phyloP scores from a whole-genome alignment of 2,113 vertebrate genomes.

The Callionymus lyra region DNA sequence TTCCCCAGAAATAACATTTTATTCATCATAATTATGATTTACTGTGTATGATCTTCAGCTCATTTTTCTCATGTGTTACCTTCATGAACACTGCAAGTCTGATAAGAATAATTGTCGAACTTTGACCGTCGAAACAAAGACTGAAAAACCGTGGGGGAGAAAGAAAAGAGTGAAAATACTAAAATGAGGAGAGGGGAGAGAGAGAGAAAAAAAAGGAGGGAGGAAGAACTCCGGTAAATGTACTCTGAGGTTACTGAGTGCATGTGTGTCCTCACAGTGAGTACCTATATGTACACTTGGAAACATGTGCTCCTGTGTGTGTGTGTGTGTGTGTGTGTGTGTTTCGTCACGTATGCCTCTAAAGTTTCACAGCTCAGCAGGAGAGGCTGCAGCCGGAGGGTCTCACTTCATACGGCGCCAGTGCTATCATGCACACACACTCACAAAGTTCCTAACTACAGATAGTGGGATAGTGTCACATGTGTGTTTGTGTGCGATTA shows the following conservation, averaged over 20 bases:
- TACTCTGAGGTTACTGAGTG: slow-evolving; percentile 21
- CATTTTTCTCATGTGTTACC: too few species aligned
- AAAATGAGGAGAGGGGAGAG: not conserved
- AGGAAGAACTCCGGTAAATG: not conserved
- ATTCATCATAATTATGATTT: too few species aligned
- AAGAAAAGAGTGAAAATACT: too few species aligned
- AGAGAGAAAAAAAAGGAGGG: not conserved
- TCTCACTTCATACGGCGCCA: slow-evolving; percentile 34
- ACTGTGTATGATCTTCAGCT: too few species aligned
- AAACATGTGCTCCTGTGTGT: slow-evolving; percentile 14
- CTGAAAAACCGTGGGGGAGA: too few species aligned
- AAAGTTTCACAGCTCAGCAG: slow-evolving; percentile 42
- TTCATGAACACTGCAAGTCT: too few species aligned
- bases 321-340: slow-evolving; percentile 7
- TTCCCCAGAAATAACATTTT: too few species aligned
- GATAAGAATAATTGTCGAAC: too few species aligned
- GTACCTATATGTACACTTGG: slow-evolving; percentile 9
- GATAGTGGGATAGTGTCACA: slow-evolving; percentile 6
- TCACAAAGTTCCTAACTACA: slow-evolving; percentile 1
- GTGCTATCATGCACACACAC: slow-evolving; percentile 17
- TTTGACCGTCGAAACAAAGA: too few species aligned
- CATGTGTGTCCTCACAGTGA: slow-evolving; percentile 15
- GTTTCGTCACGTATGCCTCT: slow-evolving; percentile 30
- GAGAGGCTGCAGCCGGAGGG: slow-evolving; percentile 35
- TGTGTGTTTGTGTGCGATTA: slow-evolving; percentile 15